Conservation (phyloP, 1,140 invertebrate species). For the Leptinotarsa texana region DNA sequence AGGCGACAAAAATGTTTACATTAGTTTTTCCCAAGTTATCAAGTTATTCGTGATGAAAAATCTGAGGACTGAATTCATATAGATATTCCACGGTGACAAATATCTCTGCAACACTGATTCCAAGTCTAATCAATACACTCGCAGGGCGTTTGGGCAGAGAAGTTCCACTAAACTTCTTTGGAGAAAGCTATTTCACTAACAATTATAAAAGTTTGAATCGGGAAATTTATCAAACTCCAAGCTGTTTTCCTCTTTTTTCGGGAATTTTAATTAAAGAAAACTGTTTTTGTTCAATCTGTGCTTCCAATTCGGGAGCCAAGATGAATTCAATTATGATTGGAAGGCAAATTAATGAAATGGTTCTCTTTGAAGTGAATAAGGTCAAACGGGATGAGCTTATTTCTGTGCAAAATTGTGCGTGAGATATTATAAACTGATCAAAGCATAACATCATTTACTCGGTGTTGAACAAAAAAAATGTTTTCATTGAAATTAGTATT, state of each 20-base stretch:
- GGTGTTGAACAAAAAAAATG: no score
- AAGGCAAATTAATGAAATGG: neutral
- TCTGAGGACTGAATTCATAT: no score
- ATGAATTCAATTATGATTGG: neutral
- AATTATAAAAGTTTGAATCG: constrained; percentile 18
- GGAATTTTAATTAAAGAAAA: constrained; percentile 11
- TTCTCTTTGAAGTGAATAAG: neutral
- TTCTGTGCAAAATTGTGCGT: no score
- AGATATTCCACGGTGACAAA: no score
- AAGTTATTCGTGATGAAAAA: no score
- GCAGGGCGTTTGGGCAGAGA: neutral
- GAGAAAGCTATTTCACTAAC: constrained; percentile 15
- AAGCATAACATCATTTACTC: no score
- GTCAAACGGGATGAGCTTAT: no score
- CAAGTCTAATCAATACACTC: neutral
- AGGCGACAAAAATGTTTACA: no score
- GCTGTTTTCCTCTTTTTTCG: constrained; percentile 7
- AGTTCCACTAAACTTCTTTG: constrained; percentile 8
- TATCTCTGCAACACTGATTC: neutral
- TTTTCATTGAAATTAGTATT: no score
- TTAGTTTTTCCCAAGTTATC: no score
- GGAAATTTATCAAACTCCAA: constrained; percentile 15
- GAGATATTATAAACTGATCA: no score
- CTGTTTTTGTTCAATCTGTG: constrained; percentile 9
- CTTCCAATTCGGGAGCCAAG: neutral